Evolutionary conservation across 1,140 invertebrate genomes (phyloP), one percentile per base, ranked within the genome.

Genomic region (Calephelis nemesis): DNA sequence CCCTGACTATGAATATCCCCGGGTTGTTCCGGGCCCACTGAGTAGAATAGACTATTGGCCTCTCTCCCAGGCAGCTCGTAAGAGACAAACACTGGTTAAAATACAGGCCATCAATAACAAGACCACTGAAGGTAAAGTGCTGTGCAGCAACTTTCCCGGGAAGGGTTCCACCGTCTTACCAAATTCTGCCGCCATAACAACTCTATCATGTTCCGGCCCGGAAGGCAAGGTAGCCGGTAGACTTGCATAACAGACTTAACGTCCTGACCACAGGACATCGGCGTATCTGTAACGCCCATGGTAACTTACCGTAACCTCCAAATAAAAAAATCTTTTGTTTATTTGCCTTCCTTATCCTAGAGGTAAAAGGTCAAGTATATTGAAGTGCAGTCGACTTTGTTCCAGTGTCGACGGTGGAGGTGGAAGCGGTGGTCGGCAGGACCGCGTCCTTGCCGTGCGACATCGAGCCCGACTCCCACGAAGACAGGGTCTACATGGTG

Each of bases 401-500:
- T 94, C 67, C 93, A 96, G 96, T 95, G 72, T 94, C 94, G 64
- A 94, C 94, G 48, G 93, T 94, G 72, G 94, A 95, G 65, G 96
- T 97, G 73, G 96, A 95, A 73, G 96, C 96, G 11, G 96, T 98
- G 47, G 94, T 97, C 70, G 95, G 96, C 54, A 93, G 95, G 65
- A 95, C 94, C 67, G 96, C 96, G 68, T 94, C 94, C 65, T 92
- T 98, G 74, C 96, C 97, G 49, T 97, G 97, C 92, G 96, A 97
- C 92, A 96, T 97, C 79, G 95, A 96, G 83, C 95, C 96, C 47
- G 92, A 94, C 76, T 94, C 94, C 70, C 93, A 94, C 79, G 95
- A 97, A 75, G 97, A 98, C 84, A 93, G 96, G 72, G 96, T 97
- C 71, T 96, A 97, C 88, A 96, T 98, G 95, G 96, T 98, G 72